Evolutionary conservation across 1,140 invertebrate species (phyloP).

Genomic region (Chironomus striatipennis): DNA sequence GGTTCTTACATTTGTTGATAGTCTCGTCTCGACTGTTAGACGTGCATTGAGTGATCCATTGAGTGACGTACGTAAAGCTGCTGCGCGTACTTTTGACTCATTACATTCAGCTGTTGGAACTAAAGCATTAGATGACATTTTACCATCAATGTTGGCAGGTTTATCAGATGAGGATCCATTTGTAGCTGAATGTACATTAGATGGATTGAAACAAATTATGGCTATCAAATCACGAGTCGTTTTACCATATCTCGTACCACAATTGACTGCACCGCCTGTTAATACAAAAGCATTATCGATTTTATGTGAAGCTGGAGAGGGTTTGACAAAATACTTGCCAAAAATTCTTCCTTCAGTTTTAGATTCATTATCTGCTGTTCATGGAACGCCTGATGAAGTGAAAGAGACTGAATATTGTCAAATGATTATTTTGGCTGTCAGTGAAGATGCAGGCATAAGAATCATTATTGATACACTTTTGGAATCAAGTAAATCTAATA

Average conservation of each 20-base stretch:
- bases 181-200: constrained; percentile 76
- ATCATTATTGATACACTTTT: constrained; percentile 87
- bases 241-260: constrained; percentile 90
- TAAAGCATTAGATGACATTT: constrained; percentile 93
- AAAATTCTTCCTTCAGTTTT: constrained; percentile 88
- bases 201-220: constrained; percentile 94
- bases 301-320: constrained; percentile 87
- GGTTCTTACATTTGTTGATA: constrained; percentile 88
- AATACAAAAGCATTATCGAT: constrained; percentile 91
- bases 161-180: constrained; percentile 66
- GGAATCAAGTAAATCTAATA: constrained; percentile 60
- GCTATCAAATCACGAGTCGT: constrained; percentile 92
- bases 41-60: constrained; percentile 89
- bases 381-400: constrained; percentile 59
- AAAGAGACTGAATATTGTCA: constrained; percentile 88
- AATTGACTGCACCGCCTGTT: constrained; percentile 75
- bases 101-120: constrained; percentile 90
- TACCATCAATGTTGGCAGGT: constrained; percentile 80
- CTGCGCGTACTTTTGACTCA: constrained; percentile 93
- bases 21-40: constrained; percentile 92
- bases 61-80: constrained; percentile 85
- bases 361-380: constrained; percentile 60
- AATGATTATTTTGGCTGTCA: constrained; percentile 81
- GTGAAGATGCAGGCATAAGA: constrained; percentile 77
- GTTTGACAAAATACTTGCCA: constrained; percentile 81